These are phyloP conservation scores for Falco naumanni DNA, from an alignment of 2,797 vertebrate species.

Conservation along the genomic window DNA sequence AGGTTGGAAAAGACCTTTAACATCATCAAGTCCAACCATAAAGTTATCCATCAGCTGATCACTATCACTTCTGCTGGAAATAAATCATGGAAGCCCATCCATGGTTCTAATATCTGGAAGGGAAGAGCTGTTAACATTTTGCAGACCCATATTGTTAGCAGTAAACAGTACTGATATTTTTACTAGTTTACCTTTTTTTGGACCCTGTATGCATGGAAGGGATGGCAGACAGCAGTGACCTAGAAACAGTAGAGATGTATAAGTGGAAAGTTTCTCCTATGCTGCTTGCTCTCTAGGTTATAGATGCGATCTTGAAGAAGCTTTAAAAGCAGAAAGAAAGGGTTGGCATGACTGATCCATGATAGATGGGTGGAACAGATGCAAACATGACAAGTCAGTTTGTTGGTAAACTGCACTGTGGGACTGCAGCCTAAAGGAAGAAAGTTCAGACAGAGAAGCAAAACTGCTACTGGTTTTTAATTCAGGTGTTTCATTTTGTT, in stretches of 20 bases:
- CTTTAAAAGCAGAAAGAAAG: neutral
- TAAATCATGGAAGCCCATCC: neutral
- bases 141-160: neutral
- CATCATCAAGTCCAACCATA: fast-evolving
- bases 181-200: neutral
- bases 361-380: neutral
- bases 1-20: neutral
- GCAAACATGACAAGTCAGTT: neutral
- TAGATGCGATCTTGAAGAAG: neutral
- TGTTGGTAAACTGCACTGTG: neutral
- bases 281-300: neutral
- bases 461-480: neutral
- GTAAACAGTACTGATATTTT: neutral
- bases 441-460: neutral
- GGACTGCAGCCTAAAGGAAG: neutral
- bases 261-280: neutral
- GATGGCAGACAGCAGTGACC: neutral
- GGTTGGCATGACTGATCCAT: neutral
- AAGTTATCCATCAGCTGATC: neutral
- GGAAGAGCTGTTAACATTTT: neutral
- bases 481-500: neutral
- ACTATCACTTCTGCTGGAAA: neutral
- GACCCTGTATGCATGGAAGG: neutral
- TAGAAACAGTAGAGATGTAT: neutral
- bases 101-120: neutral